phyloP scores from a whole-genome alignment of 2,113 vertebrate genomes.

The Syngnathus floridae region DNA sequence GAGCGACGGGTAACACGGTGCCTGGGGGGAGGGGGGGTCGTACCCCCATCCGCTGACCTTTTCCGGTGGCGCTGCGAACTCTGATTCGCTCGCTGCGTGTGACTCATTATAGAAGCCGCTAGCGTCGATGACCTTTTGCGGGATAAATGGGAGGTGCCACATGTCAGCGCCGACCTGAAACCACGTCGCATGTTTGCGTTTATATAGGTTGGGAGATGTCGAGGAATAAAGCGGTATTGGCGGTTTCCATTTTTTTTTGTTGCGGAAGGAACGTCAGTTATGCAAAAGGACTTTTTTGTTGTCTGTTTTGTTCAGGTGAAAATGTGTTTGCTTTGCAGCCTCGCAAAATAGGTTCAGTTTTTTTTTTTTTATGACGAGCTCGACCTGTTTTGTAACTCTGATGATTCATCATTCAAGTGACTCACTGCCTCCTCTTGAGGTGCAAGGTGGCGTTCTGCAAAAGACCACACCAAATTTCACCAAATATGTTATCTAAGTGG shows the following conservation, averaged over 20 bases:
- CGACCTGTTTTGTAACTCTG: neutral
- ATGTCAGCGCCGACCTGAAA: constrained; percentile 50
- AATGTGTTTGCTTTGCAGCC: too few species aligned
- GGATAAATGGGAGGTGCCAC: constrained; percentile 56
- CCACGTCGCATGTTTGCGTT: constrained; percentile 5
- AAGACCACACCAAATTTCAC: neutral
- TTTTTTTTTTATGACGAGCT: too few species aligned
- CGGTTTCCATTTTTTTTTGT: neutral
- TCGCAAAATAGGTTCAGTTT: too few species aligned
- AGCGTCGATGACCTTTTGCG: constrained; percentile 58
- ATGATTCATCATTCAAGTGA: neutral
- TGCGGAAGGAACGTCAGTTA: neutral
- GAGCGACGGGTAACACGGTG: constrained; percentile 16
- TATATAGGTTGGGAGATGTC: neutral
- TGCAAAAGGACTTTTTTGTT: neutral
- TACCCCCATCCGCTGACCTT: constrained; percentile 54
- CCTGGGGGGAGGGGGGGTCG: constrained; percentile 8
- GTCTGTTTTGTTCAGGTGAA: too few species aligned
- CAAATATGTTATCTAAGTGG: neutral
- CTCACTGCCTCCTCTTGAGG: neutral
- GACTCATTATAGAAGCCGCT: constrained; percentile 52
- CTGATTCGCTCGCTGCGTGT: constrained; percentile 39
- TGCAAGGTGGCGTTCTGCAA: neutral
- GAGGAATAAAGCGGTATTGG: neutral
- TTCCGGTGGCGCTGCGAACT: constrained; percentile 51